A percentile compares a stretch with the other conserved stretches of the same genome.
These are phyloP conservation scores for Heliconius hermathena DNA, from an alignment of 1,140 invertebrate genomes.

Conservation along the genomic window DNA sequence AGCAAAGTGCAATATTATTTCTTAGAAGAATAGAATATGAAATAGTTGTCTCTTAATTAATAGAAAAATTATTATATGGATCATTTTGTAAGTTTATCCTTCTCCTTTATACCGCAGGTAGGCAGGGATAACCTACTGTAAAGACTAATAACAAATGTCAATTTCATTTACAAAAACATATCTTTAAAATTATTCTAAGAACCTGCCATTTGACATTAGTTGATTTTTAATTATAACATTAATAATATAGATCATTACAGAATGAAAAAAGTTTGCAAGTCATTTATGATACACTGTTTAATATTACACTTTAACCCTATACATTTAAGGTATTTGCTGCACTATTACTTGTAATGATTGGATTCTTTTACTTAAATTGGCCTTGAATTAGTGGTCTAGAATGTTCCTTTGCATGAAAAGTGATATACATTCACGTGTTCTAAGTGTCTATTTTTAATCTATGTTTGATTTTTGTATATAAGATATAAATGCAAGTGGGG, in stretches of 20 bases:
- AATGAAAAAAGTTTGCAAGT: neutral
- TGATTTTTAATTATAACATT: neutral
- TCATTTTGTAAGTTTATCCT: no score
- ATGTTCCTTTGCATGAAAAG: neutral
- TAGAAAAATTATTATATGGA: no score
- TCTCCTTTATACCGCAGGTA: no score
- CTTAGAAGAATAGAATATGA: no score
- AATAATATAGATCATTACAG: neutral
- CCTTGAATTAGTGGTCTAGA: neutral
- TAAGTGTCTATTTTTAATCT: no score
- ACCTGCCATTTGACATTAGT: neutral
- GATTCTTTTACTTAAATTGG: neutral
- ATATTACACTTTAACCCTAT: neutral
- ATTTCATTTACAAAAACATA: neutral
- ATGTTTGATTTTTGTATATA: no score
- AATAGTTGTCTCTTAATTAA: no score
- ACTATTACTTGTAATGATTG: neutral
- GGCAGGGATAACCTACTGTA: no score
- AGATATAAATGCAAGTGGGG: no score
- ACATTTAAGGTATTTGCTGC: neutral
- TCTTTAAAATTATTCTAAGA: neutral
- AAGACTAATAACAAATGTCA: neutral
- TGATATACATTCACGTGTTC: neutral
- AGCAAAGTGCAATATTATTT: no score
- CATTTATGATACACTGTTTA: neutral